phyloP scores from a whole-genome alignment of 2,797 vertebrate genomes.

The Perodicticus potto region DNA sequence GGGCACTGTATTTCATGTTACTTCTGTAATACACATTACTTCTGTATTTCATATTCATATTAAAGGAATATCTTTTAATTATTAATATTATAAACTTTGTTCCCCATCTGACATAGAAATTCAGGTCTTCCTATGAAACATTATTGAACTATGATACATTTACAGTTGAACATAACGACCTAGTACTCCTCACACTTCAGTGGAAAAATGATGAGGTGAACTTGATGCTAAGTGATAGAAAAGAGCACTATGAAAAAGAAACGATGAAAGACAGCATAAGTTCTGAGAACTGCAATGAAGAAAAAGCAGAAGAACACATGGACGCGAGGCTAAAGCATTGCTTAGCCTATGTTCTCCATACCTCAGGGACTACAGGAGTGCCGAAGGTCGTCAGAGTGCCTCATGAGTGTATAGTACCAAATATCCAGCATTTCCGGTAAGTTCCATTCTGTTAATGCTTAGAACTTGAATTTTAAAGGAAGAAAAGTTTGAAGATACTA shows the following conservation, averaged over 20 bases:
- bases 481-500: background rate
- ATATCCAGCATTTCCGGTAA: slow-evolving; percentile 95
- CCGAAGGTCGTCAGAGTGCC: slow-evolving; percentile 96
- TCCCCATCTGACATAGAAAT: slow-evolving; percentile 87
- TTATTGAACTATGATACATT: slow-evolving; percentile 84
- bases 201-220: slow-evolving; percentile 48
- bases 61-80: slow-evolving; percentile 49
- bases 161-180: slow-evolving; percentile 86
- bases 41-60: too few species aligned
- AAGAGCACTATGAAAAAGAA: slow-evolving; percentile 57
- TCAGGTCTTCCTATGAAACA: slow-evolving; percentile 86
- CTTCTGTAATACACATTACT: background rate
- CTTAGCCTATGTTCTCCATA: slow-evolving; percentile 95
- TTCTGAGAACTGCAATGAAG: slow-evolving; percentile 23
- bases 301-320: slow-evolving; percentile 25
- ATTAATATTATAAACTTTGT: slow-evolving; percentile 51
- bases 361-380: slow-evolving; percentile 96
- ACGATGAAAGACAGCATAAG: background rate
- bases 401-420: slow-evolving; percentile 95
- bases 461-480: background rate
- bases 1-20: background rate
- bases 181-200: slow-evolving; percentile 89
- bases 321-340: slow-evolving; percentile 74
- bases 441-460: slow-evolving; percentile 66
- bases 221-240: slow-evolving; percentile 40